These are phyloP conservation scores for Nephrotoma appendiculata DNA, from an alignment of 2,888 invertebrate species.

Conservation along the genomic window DNA sequence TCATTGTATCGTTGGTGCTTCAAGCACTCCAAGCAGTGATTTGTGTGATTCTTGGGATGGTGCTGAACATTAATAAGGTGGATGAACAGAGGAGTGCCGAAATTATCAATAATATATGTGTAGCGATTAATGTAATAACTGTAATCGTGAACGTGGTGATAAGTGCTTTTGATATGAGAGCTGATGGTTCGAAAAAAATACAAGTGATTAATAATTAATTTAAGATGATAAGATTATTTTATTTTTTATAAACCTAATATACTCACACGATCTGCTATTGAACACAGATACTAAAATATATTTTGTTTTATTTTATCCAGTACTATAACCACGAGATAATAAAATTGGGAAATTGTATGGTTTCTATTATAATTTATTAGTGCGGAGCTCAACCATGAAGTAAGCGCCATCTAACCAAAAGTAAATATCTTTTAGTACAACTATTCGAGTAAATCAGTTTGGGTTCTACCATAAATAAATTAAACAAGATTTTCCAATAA, in stretches of 20 bases:
- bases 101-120: slow-evolving; percentile 13
- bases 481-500: too few relatives aligned
- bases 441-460: too few relatives aligned
- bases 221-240: background rate
- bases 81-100: slow-evolving; percentile 13
- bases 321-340: background rate
- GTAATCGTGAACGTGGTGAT: slow-evolving; percentile 12
- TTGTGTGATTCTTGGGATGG: slow-evolving; percentile 11
- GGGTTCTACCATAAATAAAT: too few relatives aligned
- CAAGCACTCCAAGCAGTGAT: slow-evolving; percentile 13
- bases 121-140: slow-evolving; percentile 10
- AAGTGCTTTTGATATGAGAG: slow-evolving; percentile 13
- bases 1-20: slow-evolving; percentile 11
- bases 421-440: too few relatives aligned
- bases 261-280: background rate
- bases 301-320: background rate
- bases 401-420: background rate
- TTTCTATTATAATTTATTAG: background rate
- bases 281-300: background rate
- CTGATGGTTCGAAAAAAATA: background rate
- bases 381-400: background rate
- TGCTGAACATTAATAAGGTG: slow-evolving; percentile 13
- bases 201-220: background rate
- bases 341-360: background rate
- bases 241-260: background rate